Evolutionary conservation across 1,140 invertebrate species (phyloP).

Genomic region (Drosophila punjabiensis): DNA sequence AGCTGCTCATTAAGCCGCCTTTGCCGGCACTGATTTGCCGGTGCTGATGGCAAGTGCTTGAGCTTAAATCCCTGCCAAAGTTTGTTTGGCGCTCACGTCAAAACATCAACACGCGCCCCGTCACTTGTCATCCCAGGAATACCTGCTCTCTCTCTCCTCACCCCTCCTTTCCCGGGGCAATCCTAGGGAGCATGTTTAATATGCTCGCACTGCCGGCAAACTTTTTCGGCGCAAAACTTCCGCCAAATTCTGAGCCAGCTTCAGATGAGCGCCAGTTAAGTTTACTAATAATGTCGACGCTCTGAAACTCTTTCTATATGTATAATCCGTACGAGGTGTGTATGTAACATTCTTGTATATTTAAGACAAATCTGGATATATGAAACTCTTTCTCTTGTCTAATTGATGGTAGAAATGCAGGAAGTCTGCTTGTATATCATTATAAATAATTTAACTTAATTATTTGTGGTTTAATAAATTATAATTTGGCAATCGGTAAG

Average conservation of each 20-base stretch:
- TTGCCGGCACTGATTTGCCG: slow-evolving; percentile 69
- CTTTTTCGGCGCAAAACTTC: slow-evolving; percentile 73
- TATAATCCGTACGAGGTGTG: slow-evolving; percentile 9
- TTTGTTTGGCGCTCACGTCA: slow-evolving; percentile 73
- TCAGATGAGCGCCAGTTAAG: slow-evolving; percentile 66
- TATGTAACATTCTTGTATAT: not conserved
- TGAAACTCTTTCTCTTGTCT: not conserved
- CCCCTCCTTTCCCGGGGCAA: not conserved
- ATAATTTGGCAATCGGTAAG: not conserved
- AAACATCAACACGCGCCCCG: slow-evolving; percentile 78
- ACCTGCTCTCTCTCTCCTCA: not conserved
- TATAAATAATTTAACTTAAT: not conserved
- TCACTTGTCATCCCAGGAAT: slow-evolving; percentile 42
- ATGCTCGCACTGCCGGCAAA: slow-evolving; percentile 73
- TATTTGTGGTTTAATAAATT: not conserved
- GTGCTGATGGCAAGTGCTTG: slow-evolving; percentile 61
- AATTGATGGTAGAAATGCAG: not conserved
- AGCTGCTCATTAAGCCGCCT: slow-evolving; percentile 69
- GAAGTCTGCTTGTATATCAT: not conserved
- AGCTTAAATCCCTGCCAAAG: slow-evolving; percentile 58
- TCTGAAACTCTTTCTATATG: slow-evolving; percentile 21
- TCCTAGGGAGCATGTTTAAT: slow-evolving; percentile 66
- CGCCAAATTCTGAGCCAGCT: slow-evolving; percentile 33
- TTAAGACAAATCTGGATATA: not conserved
- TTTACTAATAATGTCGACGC: slow-evolving; percentile 80